Percentiles rank a stretch among this genome's conserved stretches.
These are phyloP conservation scores for Damaliscus lunatus DNA, from an alignment of 2,113 vertebrate species.

Conservation along the genomic window DNA sequence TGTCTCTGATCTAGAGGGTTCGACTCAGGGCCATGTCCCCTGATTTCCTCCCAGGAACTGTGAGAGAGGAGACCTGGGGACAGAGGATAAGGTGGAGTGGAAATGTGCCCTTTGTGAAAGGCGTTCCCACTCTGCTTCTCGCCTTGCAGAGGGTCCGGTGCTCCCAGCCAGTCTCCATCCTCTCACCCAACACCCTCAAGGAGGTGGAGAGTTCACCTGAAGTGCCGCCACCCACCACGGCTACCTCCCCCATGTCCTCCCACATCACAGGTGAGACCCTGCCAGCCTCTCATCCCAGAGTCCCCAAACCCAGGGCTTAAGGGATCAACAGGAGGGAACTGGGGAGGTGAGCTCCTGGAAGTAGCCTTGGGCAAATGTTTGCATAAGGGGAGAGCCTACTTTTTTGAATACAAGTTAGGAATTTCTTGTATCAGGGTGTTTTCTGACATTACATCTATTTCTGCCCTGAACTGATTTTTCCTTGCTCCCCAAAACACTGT, in stretches of 20 bases:
- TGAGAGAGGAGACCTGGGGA: background rate
- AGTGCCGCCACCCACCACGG: background rate
- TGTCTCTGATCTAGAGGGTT: background rate
- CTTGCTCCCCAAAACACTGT: background rate
- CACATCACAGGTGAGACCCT: conserved; percentile 55
- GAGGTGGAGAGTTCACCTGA: conserved; percentile 16
- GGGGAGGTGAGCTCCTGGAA: background rate
- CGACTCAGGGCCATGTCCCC: background rate
- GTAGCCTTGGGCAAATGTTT: background rate
- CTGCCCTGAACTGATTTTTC: background rate
- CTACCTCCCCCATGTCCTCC: background rate
- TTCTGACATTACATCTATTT: background rate
- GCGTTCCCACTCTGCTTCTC: background rate
- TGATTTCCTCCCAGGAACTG: background rate
- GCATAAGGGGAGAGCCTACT: background rate
- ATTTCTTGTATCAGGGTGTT: background rate
- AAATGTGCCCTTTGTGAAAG: background rate
- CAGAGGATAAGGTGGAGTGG: background rate
- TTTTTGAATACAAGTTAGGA: background rate
- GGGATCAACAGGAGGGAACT: background rate
- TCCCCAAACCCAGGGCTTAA: background rate
- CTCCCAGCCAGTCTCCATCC: conserved; percentile 59
- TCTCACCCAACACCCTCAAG: conserved; percentile 51
- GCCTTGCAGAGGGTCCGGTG: conserved; percentile 61
- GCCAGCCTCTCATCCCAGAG: background rate